Evolutionary conservation across 2,113 vertebrate species (phyloP).

Genomic region (Malurus melanocephalus): DNA sequence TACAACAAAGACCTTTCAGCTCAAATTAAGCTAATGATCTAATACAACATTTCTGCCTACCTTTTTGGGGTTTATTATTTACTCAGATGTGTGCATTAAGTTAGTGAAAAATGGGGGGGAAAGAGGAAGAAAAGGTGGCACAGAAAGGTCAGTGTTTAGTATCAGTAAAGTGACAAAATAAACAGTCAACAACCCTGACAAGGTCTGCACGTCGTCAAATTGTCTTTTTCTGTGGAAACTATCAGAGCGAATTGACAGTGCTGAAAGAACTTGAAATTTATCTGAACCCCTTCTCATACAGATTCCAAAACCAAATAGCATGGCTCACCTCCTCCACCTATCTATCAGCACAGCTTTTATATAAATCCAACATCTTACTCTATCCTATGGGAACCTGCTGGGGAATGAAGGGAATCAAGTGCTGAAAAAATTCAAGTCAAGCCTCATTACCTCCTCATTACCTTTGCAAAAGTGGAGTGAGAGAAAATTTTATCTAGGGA

Average conservation of each 20-base stretch:
- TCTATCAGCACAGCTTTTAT: conserved; percentile 77
- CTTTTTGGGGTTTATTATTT: conserved; percentile 67
- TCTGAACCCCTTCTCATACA: conserved; percentile 53
- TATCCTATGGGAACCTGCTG: conserved; percentile 83
- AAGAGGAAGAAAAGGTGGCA: conserved; percentile 55
- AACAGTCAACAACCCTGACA: conserved; percentile 59
- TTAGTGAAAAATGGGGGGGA: not conserved
- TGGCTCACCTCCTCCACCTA: conserved; percentile 69
- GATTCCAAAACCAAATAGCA: conserved; percentile 65
- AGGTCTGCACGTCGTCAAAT: conserved; percentile 65
- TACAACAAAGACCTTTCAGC: conserved; percentile 85
- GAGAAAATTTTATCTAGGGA: conserved; percentile 76
- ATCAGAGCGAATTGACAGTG: conserved; percentile 54
- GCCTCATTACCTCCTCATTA: conserved; percentile 95
- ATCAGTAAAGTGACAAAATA: conserved; percentile 73
- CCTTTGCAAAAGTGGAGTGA: conserved; percentile 85
- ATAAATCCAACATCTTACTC: conserved; percentile 75
- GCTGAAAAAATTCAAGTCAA: conserved; percentile 85
- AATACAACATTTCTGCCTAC: conserved; percentile 75
- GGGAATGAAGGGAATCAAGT: conserved; percentile 74
- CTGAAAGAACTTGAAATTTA: conserved; percentile 64
- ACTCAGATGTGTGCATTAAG: conserved; percentile 63
- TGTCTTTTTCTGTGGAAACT: conserved; percentile 59
- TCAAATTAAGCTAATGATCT: conserved; percentile 88
- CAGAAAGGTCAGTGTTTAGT: conserved; percentile 68